Conservation (phyloP, 2,113 vertebrate genomes). For the Loxodonta africana region DNA sequence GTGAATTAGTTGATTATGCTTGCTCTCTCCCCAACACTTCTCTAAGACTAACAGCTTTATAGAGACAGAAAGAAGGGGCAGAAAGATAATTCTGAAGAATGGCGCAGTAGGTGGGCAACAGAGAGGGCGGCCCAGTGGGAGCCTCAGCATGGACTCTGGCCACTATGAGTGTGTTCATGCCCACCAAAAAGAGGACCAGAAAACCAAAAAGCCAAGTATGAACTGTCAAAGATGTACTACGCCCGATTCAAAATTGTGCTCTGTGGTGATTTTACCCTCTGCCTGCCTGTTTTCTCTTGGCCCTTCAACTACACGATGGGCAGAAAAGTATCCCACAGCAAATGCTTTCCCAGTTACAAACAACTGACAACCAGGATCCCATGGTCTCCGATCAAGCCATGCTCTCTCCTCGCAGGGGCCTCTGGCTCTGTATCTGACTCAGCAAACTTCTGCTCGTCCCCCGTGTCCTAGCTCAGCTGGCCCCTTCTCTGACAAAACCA, state of each 20-base stretch:
- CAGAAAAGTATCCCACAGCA: not conserved
- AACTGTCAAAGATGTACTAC: not conserved
- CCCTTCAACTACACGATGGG: not conserved
- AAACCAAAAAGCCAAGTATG: not conserved
- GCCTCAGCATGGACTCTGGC: not conserved
- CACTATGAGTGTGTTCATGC: rapidly evolving
- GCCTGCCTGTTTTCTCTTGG: not conserved
- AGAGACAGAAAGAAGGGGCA: rapidly evolving
- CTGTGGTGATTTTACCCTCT: not conserved
- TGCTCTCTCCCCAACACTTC: not conserved
- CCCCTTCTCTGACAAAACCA: not conserved
- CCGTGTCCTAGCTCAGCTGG: not conserved
- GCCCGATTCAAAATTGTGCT: not conserved
- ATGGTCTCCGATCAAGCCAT: not conserved
- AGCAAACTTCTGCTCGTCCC: not conserved
- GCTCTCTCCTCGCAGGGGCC: not conserved
- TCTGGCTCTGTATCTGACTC: not conserved
- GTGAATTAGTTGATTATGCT: not conserved
- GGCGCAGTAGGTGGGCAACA: not conserved
- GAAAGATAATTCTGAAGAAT: not conserved
- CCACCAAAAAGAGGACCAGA: not conserved
- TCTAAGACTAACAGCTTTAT: not conserved
- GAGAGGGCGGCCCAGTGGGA: no score
- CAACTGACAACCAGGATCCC: rapidly evolving
- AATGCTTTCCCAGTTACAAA: not conserved